phyloP scores from a whole-genome alignment of 2,113 vertebrate species.

The Poeciliopsis retropinna region DNA sequence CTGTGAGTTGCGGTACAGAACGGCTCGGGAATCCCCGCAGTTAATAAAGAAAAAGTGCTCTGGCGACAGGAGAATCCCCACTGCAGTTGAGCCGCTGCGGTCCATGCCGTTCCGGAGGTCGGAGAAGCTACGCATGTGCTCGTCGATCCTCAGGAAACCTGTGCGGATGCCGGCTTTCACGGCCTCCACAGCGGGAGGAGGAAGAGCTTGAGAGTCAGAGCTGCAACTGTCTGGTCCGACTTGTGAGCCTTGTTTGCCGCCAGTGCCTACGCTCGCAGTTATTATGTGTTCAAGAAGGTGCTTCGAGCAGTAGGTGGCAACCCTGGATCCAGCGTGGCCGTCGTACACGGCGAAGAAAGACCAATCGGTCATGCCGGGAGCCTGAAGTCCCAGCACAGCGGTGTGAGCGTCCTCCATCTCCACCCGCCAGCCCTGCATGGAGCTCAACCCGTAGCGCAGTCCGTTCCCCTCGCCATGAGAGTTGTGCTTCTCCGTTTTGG shows the following conservation, averaged over 20 bases:
- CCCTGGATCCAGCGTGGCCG: slow-evolving; percentile 96
- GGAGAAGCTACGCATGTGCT: slow-evolving; percentile 98
- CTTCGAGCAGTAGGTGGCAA: slow-evolving; percentile 95
- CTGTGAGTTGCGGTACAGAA: slow-evolving; percentile 91
- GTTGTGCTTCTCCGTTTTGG: slow-evolving; percentile 98
- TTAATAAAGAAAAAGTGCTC: slow-evolving; percentile 97
- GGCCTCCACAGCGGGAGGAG: slow-evolving; percentile 86
- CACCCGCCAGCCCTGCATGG: slow-evolving; percentile 99
- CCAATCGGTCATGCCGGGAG: slow-evolving; percentile 92
- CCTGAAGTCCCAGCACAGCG: slow-evolving; percentile 91
- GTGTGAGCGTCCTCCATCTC: slow-evolving; percentile 99
- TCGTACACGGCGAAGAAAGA: slow-evolving; percentile 98
- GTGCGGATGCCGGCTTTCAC: slow-evolving; percentile 94
- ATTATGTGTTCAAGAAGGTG: slow-evolving; percentile 98
- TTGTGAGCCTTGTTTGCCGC: slow-evolving; percentile 15
- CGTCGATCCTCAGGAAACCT: slow-evolving; percentile 97
- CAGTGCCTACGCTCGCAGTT: slow-evolving; percentile 56
- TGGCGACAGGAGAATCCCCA: slow-evolving; percentile 93
- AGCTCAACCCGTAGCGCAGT: slow-evolving; percentile 94
- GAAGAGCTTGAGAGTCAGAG: slow-evolving; percentile 69
- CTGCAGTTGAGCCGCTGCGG: slow-evolving; percentile 96
- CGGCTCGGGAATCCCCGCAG: slow-evolving; percentile 96
- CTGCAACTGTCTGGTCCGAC: slow-evolving; percentile 77
- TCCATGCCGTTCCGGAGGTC: slow-evolving; percentile 98
- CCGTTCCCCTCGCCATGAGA: slow-evolving; percentile 92